Evolutionary conservation across 2,888 invertebrate genomes (phyloP).

Genomic region (Nysson spinosus): DNA sequence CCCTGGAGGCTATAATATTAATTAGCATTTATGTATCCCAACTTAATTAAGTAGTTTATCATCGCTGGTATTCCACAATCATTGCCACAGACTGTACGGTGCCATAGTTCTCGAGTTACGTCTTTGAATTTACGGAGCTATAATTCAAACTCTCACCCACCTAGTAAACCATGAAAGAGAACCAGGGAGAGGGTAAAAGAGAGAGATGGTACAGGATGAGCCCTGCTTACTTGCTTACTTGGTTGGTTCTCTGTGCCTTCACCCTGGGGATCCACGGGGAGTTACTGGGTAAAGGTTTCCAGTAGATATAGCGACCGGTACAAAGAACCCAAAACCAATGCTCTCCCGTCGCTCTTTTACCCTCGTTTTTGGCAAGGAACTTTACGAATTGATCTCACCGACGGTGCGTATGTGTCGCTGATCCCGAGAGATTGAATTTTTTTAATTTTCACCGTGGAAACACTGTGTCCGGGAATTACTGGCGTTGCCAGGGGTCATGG

Average conservation of each 20-base stretch:
- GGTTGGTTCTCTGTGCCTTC: not conserved
- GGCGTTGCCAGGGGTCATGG: not conserved
- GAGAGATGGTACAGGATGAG: slow-evolving; percentile 34
- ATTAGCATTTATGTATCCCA: too few relatives aligned
- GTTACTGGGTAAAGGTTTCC: slow-evolving; percentile 20
- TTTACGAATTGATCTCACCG: slow-evolving; percentile 22
- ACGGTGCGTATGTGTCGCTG: slow-evolving; percentile 1
- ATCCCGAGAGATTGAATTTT: slow-evolving; percentile 39
- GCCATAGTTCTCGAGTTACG: slow-evolving; percentile 55
- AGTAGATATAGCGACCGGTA: slow-evolving; percentile 38
- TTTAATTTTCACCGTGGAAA: slow-evolving; percentile 39
- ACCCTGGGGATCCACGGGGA: slow-evolving; percentile 4
- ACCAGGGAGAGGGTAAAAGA: too few relatives aligned
- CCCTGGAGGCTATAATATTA: too few relatives aligned
- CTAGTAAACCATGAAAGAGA: too few relatives aligned
- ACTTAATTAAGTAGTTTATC: too few relatives aligned
- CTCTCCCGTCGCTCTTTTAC: slow-evolving; percentile 24
- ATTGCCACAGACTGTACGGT: not conserved
- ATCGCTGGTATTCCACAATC: too few relatives aligned
- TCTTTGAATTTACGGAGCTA: slow-evolving; percentile 67
- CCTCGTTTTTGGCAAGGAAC: slow-evolving; percentile 25
- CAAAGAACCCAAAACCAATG: slow-evolving; percentile 40
- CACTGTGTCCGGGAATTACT: slow-evolving; percentile 10
- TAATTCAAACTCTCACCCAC: slow-evolving; percentile 63
- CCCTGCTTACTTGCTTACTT: slow-evolving; percentile 11